Conservation (phyloP, 1,140 invertebrate species). For the Bombus sibiricus region DNA sequence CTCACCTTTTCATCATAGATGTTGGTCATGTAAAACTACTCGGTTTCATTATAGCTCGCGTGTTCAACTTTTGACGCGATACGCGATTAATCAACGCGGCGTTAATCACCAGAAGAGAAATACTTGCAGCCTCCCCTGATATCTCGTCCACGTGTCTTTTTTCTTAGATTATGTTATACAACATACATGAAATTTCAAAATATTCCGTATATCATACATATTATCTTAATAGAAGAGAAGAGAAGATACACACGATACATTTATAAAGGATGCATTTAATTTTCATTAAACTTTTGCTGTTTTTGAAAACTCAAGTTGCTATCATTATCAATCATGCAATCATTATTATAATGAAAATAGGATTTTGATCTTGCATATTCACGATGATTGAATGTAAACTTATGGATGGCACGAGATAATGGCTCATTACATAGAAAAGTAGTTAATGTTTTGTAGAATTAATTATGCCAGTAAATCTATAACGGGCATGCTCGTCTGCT, state of each 20-base stretch:
- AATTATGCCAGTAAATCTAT: not conserved
- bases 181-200: no score
- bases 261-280: not conserved
- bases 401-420: not conserved
- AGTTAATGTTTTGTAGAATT: not conserved
- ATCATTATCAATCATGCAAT: not conserved
- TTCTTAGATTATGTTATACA: not conserved
- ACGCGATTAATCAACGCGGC: constrained; percentile 43
- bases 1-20: constrained; percentile 39
- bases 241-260: no score
- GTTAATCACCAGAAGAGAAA: constrained; percentile 32
- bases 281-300: not conserved
- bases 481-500: not conserved
- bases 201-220: no score
- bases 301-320: not conserved
- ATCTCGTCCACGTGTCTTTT: not conserved
- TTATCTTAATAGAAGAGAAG: no score
- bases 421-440: not conserved
- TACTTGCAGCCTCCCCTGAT: not conserved
- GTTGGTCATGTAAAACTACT: constrained; percentile 17
- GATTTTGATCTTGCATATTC: no score
- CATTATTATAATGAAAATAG: no score
- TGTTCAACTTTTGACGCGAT: constrained; percentile 30
- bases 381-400: not conserved
- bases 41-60: constrained; percentile 31